These are phyloP conservation scores for Drosophila kuntzei DNA, from an alignment of 2,888 invertebrate species.

Conservation along the genomic window DNA sequence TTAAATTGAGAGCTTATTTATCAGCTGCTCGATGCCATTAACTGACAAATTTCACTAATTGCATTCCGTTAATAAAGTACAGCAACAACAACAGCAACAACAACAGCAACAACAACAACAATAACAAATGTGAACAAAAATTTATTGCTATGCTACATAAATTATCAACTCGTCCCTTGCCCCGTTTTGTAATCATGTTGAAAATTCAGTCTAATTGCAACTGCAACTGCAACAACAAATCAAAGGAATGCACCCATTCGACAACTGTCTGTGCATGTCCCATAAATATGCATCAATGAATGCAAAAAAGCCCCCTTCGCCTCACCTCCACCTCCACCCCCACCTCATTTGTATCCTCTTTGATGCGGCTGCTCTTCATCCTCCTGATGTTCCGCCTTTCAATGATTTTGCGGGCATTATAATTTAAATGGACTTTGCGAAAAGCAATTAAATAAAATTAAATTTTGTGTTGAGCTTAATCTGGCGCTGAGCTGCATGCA, in stretches of 20 bases:
- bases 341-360: constrained; percentile 28
- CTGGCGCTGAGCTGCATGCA: constrained; percentile 76
- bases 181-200: constrained; percentile 35
- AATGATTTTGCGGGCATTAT: constrained; percentile 68
- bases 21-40: constrained; percentile 76
- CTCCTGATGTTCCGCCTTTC: constrained; percentile 26
- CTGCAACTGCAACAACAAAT: constrained; percentile 58
- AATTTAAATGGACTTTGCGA: constrained; percentile 80
- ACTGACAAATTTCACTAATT: constrained; percentile 79
- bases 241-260: constrained; percentile 70
- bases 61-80: constrained; percentile 79
- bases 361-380: constrained; percentile 28
- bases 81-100: constrained; percentile 26
- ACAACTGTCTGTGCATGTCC: constrained; percentile 72
- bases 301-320: constrained; percentile 18
- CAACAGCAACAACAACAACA: constrained; percentile 24
- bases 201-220: constrained; percentile 66
- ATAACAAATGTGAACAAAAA: constrained; percentile 43
- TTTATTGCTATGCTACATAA: constrained; percentile 63
- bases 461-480: constrained; percentile 76
- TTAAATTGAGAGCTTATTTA: constrained; percentile 83
- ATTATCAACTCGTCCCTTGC: constrained; percentile 30
- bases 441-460: constrained; percentile 80
- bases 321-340: neutral
- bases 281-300: constrained; percentile 65